Conservation (phyloP, 2,113 vertebrate species). For the Toxotes jaculatrix region DNA sequence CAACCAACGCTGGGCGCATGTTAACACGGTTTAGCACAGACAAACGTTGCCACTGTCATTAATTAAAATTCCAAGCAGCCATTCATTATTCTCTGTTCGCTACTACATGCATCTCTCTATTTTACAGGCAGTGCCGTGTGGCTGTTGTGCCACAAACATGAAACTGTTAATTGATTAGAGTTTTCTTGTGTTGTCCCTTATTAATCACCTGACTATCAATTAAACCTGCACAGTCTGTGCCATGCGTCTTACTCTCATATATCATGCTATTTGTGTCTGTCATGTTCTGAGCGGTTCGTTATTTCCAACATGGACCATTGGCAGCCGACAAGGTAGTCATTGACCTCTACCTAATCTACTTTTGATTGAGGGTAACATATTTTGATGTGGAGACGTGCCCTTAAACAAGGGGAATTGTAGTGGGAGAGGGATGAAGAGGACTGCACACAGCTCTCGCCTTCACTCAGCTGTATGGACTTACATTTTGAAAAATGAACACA, state of each 20-base stretch:
- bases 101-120: slow-evolving; percentile 24
- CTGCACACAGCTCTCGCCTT: too few relatives aligned
- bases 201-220: slow-evolving; percentile 73
- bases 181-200: slow-evolving; percentile 63
- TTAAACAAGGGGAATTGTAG: too few relatives aligned
- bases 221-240: slow-evolving; percentile 47
- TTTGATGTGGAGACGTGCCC: slow-evolving; percentile 24
- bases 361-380: slow-evolving; percentile 68
- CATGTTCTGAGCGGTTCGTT: slow-evolving; percentile 72
- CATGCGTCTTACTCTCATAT: slow-evolving; percentile 44
- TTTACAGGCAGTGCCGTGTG: slow-evolving; percentile 11
- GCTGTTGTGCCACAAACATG: slow-evolving; percentile 29
- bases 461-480: too few relatives aligned
- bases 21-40: slow-evolving; percentile 57
- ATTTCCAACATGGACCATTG: slow-evolving; percentile 70
- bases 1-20: slow-evolving; percentile 41
- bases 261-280: slow-evolving; percentile 78
- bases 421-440: too few relatives aligned
- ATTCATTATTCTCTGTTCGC: slow-evolving; percentile 49
- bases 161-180: slow-evolving; percentile 60
- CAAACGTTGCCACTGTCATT: slow-evolving; percentile 48
- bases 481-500: too few relatives aligned
- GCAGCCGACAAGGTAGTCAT: slow-evolving; percentile 62
- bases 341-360: slow-evolving; percentile 72
- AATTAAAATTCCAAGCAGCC: slow-evolving; percentile 60